Conservation (phyloP, 2,888 invertebrate species). For the Agrilus biguttatus region DNA sequence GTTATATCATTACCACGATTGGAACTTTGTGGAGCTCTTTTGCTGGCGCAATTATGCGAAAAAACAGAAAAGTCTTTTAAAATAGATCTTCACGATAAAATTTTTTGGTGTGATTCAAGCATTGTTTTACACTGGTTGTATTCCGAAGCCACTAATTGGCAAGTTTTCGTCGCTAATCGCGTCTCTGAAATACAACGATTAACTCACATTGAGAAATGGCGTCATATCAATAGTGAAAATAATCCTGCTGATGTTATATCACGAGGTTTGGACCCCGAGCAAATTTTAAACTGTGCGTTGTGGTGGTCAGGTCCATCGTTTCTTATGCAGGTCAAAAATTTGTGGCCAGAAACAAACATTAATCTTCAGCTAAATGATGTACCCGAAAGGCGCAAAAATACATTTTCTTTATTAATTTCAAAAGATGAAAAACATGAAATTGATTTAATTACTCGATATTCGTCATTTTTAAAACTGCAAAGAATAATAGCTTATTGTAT, state of each 20-base stretch:
- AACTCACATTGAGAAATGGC: neutral
- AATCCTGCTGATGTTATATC: neutral
- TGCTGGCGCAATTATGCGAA: neutral
- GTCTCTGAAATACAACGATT: neutral
- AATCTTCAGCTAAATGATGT: too few relatives aligned
- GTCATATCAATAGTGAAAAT: neutral
- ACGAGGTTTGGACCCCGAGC: too few relatives aligned
- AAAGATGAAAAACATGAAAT: too few relatives aligned
- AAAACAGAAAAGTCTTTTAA: neutral
- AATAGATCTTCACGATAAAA: neutral
- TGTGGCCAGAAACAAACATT: too few relatives aligned
- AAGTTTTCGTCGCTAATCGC: neutral
- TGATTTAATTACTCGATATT: too few relatives aligned
- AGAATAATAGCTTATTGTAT: too few relatives aligned
- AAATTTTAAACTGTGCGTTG: too few relatives aligned
- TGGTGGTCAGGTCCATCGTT: too few relatives aligned
- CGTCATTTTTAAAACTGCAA: too few relatives aligned
- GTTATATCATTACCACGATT: neutral
- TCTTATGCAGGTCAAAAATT: too few relatives aligned
- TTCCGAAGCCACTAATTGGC: neutral
- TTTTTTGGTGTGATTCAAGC: neutral
- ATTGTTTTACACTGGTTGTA: neutral
- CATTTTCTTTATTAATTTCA: too few relatives aligned
- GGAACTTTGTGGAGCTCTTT: neutral
- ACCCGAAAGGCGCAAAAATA: too few relatives aligned